Evolutionary conservation across 2,113 vertebrate species (phyloP), one percentile per base, ranked within the genome.

Genomic region (Microcebus tavaratra): DNA sequence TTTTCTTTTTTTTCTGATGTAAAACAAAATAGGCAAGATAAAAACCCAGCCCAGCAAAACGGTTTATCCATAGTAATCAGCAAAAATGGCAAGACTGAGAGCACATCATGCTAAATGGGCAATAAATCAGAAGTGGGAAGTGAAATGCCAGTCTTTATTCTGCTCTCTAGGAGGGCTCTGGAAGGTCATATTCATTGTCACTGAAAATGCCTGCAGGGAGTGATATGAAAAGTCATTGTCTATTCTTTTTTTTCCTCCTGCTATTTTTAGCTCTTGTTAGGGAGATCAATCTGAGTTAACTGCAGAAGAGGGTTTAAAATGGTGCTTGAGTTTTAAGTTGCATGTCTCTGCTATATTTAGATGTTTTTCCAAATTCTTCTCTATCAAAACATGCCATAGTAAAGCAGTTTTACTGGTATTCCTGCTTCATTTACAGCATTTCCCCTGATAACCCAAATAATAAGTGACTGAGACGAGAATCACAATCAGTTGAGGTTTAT

Each of bases 211-310:
- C 98, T 98, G 97, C 94, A 93, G 98, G 97, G 98, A 98, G 97
- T 90, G n/a, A 95, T 97, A 96, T 90, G 97, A 98, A 98, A 98
- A 98, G 98, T 93, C 98, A 97, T 90, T 97, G 96, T 98, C 97
- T 98, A 81, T 89, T 98, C 96, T 97, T 90, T 90, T 68, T 79
- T 89, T 76, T 12, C 81, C 78, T 31, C 83, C 91, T 70, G 96
- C 98, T 99, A 98, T 99, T 98, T 99, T 98, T 98, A 98, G 98
- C 94, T 8, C 95, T 97, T 82, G 97, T 97, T 98, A 98, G 95
- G 90, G 96, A 98, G 97, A 98, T 99, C 98, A 97, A 97, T 99
- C 98, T 98, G 98, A 98, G 98, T 98, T 98, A 98, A 98, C 98
- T 98, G 98, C 98, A 97, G 98, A 18, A 76, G 92, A 0, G n/a